phyloP scores from a whole-genome alignment of 2,113 vertebrate species.

The Hymenochirus boettgeri region DNA sequence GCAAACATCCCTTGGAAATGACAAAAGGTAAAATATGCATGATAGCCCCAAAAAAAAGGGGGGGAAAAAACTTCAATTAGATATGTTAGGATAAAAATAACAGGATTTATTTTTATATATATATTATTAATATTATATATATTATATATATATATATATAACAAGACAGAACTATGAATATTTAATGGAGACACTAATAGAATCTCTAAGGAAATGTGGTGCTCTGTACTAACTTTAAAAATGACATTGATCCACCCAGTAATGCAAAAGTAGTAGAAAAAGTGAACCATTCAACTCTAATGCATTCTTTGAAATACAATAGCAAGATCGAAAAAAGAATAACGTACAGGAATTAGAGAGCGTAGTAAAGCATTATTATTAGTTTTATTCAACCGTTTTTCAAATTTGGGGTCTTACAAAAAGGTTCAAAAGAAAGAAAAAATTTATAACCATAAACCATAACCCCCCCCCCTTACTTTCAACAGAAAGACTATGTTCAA shows the following conservation, averaged over 20 bases:
- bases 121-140: too few species aligned
- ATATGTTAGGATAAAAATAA: conserved; percentile 13
- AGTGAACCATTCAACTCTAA: conserved; percentile 36
- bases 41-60: neutral
- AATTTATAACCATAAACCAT: too few species aligned
- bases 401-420: too few species aligned
- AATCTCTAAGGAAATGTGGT: conserved; percentile 35
- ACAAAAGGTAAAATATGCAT: neutral
- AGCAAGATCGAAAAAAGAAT: conserved; percentile 22
- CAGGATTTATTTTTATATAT: too few species aligned
- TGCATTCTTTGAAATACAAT: conserved; percentile 35
- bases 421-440: too few species aligned
- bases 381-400: neutral
- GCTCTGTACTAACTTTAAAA: conserved; percentile 30
- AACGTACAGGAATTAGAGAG: too few species aligned
- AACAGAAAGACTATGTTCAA: too few species aligned
- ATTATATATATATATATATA: too few species aligned
- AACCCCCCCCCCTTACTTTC: too few species aligned
- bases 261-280: conserved; percentile 31
- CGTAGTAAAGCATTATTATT: neutral
- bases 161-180: conserved; percentile 28
- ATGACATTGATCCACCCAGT: conserved; percentile 34
- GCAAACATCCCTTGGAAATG: neutral
- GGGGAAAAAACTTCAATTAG: neutral
- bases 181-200: conserved; percentile 37